phyloP scores from a whole-genome alignment of 2,113 vertebrate species.

The Dicaeum eximium region DNA sequence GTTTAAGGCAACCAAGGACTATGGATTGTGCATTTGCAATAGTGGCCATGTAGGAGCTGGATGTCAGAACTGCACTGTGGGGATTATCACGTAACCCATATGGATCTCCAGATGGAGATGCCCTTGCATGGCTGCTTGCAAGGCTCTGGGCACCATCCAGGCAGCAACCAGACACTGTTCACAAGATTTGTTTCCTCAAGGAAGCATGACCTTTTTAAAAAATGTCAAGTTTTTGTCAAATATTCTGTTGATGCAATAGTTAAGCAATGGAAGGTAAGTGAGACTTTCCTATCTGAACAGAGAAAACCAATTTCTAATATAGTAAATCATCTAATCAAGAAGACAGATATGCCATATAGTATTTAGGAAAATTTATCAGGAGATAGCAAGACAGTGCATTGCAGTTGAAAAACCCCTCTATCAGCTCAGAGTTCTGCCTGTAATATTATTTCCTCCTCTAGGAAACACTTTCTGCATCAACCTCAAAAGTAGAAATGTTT shows the following conservation, averaged over 20 bases:
- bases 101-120: background rate
- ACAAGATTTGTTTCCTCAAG: background rate
- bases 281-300: background rate
- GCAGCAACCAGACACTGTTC: background rate
- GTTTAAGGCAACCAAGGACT: background rate
- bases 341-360: background rate
- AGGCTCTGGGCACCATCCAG: background rate
- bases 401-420: background rate
- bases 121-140: background rate
- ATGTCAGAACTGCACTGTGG: background rate
- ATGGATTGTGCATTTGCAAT: background rate
- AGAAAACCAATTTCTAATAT: background rate
- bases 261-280: background rate
- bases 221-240: background rate
- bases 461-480: background rate
- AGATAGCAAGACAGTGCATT: background rate
- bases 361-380: background rate
- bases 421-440: background rate
- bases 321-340: background rate
- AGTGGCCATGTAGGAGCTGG: background rate
- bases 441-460: background rate
- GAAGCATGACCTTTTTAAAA: background rate
- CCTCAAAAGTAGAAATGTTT: background rate
- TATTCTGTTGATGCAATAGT: background rate
- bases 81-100: background rate